Base-by-base conservation (phyloP, 2,113 vertebrate species). In the Takifugu flavidus region DNA sequence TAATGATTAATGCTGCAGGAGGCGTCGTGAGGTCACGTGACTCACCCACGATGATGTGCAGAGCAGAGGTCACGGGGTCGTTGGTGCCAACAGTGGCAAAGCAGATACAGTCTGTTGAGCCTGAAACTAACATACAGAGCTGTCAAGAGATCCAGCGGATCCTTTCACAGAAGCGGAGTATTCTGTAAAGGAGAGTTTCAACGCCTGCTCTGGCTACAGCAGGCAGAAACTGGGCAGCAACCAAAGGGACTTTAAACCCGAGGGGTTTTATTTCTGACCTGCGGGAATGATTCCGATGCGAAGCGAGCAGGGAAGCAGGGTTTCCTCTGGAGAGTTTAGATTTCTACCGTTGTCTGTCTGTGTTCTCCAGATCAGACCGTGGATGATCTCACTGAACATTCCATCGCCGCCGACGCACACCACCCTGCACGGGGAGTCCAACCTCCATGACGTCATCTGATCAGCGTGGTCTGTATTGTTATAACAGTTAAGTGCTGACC, bases 81-180 rank as follows among this genome's bases (percentile, higher is more conserved):
- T 92, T 95, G 29, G 91, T 86, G 67, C 96, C 96, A 12, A 96
- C 90, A 0, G 96, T 98, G 4, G 95, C 94, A 49, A 94, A 99
- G 74, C 96, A 99, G 83, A 98, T 87, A 1, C 96, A 99, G 72
- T 99, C 96, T 4, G 96, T 99, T 2, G 96, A 99, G 61, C 96
- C 96, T 99, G 86, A 61, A 88, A 74, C 25, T 58, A 2, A 62
- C 2, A 25, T 13, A 49, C n/a, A 49, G n/a, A 49, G 14, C n/a
- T 7, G 15, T 7, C 14, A 49, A 6, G 3, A 49, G 46, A 2
- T 34, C 4, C 5, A 34, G 31, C 5, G 31, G 31, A 1, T 4
- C 5, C 3, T 3, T 29, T 29, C 5, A 29, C 28, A 29, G 28
- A 3, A 29, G 28, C 28, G 2, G 28, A 4, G 28, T 20, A 20